Percentiles rank a stretch among this genome's conserved stretches.
phyloP scores from a whole-genome alignment of 2,888 invertebrate genomes.

The Nemapogon koenigi region DNA sequence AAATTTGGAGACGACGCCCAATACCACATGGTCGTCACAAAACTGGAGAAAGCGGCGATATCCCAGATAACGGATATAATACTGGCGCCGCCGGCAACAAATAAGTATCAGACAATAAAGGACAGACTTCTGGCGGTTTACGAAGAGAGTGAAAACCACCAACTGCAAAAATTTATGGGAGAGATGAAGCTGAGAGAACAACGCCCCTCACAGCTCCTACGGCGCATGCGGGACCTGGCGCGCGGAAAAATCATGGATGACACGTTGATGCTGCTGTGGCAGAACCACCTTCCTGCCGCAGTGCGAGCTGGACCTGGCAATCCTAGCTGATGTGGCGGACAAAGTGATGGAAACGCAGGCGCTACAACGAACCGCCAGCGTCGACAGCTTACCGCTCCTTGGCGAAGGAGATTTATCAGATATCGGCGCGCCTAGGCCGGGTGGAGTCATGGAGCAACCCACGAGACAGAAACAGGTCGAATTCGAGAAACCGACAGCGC shows the following conservation, averaged over 20 bases:
- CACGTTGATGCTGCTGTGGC: too few relatives aligned
- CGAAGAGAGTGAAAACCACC: constrained; percentile 14
- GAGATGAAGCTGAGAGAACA: constrained; percentile 17
- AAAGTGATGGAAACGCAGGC: constrained; percentile 1
- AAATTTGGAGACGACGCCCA: neutral
- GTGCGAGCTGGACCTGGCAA: constrained; percentile 10
- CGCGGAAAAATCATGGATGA: too few relatives aligned
- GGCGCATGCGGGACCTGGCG: constrained; percentile 14
- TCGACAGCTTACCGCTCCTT: too few relatives aligned
- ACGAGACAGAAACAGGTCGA: neutral
- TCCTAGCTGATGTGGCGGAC: constrained; percentile 7
- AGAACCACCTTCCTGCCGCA: too few relatives aligned
- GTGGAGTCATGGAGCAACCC: too few relatives aligned
- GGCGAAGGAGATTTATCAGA: too few relatives aligned
- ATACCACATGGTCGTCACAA: constrained; percentile 12
- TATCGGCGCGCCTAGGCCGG: too few relatives aligned
- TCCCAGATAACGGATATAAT: constrained; percentile 11
- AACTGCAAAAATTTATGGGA: constrained; percentile 15
- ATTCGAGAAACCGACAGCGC: too few relatives aligned
- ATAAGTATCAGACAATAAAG: constrained; percentile 9
- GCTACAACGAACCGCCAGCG: too few relatives aligned
- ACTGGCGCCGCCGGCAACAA: neutral
- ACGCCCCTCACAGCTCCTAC: constrained; percentile 16
- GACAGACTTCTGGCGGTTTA: constrained; percentile 3
- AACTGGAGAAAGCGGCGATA: constrained; percentile 11